A percentile compares a stretch with the other conserved stretches of the same genome.
Conservation (phyloP, 2,113 vertebrate species). For the Syrmaticus mikado region DNA sequence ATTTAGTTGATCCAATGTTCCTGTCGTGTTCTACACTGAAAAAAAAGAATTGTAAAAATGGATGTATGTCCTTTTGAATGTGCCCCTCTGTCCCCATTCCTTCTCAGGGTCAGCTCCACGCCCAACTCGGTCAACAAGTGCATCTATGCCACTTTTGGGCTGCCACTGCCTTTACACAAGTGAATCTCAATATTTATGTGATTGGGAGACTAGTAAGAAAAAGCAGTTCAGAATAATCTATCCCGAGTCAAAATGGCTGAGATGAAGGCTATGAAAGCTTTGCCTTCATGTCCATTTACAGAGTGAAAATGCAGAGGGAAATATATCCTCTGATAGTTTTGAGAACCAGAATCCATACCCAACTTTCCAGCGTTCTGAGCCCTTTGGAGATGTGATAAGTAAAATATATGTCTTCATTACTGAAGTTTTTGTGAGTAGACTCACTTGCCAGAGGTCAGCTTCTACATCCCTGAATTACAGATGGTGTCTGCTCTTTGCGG, state of each 20-base stretch:
- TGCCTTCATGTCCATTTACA: too few species aligned
- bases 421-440: neutral
- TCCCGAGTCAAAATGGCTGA: too few species aligned
- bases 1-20: neutral
- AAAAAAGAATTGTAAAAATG: neutral
- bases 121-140: neutral
- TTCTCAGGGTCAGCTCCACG: rapidly evolving
- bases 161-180: neutral
- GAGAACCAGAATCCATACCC: neutral
- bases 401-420: neutral
- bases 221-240: too few species aligned
- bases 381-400: neutral
- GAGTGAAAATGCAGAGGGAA: too few species aligned
- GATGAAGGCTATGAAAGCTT: too few species aligned
- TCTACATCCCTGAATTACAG: neutral
- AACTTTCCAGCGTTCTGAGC: neutral
- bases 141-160: neutral
- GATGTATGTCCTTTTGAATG: neutral
- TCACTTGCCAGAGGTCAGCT: neutral
- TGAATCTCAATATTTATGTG: neutral
- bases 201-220: too few species aligned
- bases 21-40: neutral
- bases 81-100: neutral
- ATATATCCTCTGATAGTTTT: neutral
- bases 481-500: neutral